A percentile compares a stretch with the other conserved stretches of the same genome.
Evolutionary conservation across 2,797 vertebrate genomes (phyloP).

Genomic region (Etheostoma perlongum): DNA sequence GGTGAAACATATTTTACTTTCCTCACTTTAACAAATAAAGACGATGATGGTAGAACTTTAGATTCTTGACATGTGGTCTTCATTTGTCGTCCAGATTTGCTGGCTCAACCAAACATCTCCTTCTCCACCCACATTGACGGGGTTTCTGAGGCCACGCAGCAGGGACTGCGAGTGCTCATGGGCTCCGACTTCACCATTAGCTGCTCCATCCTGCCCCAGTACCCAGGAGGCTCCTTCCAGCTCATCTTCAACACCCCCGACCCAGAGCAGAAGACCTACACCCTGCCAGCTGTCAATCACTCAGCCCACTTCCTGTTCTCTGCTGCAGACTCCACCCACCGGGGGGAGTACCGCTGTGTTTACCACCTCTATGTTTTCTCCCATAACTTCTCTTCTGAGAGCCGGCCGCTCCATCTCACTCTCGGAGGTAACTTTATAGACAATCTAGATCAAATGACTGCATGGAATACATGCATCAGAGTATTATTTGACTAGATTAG

Average conservation of each 20-base stretch:
- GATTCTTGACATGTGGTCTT: too few species aligned
- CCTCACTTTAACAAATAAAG: too few species aligned
- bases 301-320: slow-evolving; percentile 2
- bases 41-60: too few species aligned
- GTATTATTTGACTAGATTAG: not conserved
- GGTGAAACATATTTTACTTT: too few species aligned
- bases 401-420: not conserved
- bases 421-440: not conserved
- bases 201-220: not conserved
- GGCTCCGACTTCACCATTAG: not conserved
- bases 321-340: not conserved
- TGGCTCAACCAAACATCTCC: slow-evolving; percentile 1
- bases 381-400: slow-evolving; percentile 5
- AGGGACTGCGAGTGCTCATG: not conserved
- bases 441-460: not conserved
- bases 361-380: slow-evolving; percentile 5
- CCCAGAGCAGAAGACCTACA: too few species aligned
- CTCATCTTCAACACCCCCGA: too few species aligned
- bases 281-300: too few species aligned
- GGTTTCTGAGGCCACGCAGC: not conserved
- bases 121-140: not conserved
- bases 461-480: not conserved
- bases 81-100: not conserved
- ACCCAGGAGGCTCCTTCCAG: too few species aligned
- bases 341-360: slow-evolving; percentile 8